Evolutionary conservation across 2,797 vertebrate genomes (phyloP).

Genomic region (Pseudomugil gertrudae): DNA sequence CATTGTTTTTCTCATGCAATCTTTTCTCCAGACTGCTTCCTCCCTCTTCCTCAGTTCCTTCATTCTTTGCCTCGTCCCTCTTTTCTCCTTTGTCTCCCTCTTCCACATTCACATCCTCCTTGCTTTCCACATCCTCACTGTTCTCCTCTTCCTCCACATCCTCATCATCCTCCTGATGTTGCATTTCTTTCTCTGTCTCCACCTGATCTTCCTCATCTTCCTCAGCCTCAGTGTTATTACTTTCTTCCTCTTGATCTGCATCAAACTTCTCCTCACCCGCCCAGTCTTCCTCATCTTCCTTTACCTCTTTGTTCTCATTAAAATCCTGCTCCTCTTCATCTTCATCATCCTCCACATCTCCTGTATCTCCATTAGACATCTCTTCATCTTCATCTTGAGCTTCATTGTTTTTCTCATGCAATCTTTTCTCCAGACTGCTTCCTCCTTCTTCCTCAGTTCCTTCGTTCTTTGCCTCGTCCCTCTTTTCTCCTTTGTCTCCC

Average conservation of each 20-base stretch:
- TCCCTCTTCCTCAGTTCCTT: background rate
- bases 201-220: background rate
- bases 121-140: background rate
- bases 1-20: too few relatives aligned
- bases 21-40: background rate
- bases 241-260: too few relatives aligned
- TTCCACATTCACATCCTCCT: constrained; percentile 2
- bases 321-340: background rate
- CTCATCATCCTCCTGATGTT: background rate
- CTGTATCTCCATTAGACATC: too few relatives aligned
- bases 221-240: too few relatives aligned
- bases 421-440: background rate
- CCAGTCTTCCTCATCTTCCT: too few relatives aligned
- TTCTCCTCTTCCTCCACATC: background rate
- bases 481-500: background rate
- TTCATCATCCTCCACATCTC: background rate
- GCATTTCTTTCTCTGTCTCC: background rate
- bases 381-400: background rate
- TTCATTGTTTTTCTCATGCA: too few relatives aligned
- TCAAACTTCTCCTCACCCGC: background rate
- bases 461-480: background rate
- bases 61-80: background rate
- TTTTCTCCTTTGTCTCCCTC: background rate
- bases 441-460: background rate
- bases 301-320: background rate